Conservation (phyloP, 2,113 vertebrate species). For the Oceanodroma tethys region DNA sequence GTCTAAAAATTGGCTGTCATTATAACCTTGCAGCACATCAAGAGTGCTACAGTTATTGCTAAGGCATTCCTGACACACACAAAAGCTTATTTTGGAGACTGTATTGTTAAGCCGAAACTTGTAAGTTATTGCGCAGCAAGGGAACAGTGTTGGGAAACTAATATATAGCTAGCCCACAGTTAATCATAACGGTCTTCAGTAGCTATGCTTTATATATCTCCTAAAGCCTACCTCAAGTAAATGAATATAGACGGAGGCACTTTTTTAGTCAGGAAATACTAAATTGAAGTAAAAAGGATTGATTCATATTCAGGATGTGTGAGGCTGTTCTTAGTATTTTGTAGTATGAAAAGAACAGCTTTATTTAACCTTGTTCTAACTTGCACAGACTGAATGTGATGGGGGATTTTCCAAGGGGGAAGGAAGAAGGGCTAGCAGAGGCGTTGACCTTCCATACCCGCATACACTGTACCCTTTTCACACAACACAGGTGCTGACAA, state of each 20-base stretch:
- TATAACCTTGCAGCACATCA: neutral
- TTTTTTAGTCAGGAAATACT: neutral
- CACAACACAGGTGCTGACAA: neutral
- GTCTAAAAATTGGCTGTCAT: neutral
- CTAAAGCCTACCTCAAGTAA: neutral
- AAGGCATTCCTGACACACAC: neutral
- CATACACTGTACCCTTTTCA: neutral
- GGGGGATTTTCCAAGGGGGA: neutral
- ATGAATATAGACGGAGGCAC: neutral
- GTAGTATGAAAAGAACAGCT: neutral
- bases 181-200: neutral
- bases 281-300: neutral
- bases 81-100: neutral
- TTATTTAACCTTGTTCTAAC: neutral
- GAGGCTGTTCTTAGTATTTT: neutral
- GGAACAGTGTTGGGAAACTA: neutral
- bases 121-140: neutral
- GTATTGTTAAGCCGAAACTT: neutral
- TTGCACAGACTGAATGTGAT: accelerated
- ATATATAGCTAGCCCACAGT: neutral
- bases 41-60: neutral
- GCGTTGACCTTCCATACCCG: neutral
- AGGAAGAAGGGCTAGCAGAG: neutral
- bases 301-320: neutral
- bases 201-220: neutral